phyloP scores from a whole-genome alignment of 2,888 invertebrate species.

The Ophioninae sp. region DNA sequence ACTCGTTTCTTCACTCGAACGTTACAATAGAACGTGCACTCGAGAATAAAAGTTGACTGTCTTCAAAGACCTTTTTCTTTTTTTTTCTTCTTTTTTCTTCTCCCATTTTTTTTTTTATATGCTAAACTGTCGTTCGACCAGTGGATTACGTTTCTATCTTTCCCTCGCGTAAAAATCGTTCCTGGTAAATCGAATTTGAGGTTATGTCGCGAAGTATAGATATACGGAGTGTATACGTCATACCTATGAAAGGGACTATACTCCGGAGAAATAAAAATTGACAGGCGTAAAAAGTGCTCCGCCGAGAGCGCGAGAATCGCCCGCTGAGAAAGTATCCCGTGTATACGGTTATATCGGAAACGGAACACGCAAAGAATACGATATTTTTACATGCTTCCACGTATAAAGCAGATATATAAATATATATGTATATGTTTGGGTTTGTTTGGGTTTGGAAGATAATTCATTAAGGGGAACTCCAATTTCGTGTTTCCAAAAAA shows the following conservation, averaged over 20 bases:
- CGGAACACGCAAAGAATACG: not conserved
- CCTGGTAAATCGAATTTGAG: slow-evolving; percentile 9
- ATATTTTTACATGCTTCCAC: slow-evolving; percentile 6
- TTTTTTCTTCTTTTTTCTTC: not conserved
- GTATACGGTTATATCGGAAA: slow-evolving; percentile 11
- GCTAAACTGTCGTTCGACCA: not conserved
- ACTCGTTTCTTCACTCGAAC: not conserved
- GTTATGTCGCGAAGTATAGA: not conserved
- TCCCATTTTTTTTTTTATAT: slow-evolving; percentile 3
- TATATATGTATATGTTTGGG: not conserved
- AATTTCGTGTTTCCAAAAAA: too few species aligned
- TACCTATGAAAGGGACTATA: slow-evolving; percentile 12
- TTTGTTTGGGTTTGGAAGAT: too few species aligned
- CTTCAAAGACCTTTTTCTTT: not conserved
- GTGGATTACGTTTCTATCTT: slow-evolving; percentile 8
- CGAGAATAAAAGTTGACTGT: not conserved
- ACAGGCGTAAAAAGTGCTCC: slow-evolving; percentile 32
- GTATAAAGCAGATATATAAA: slow-evolving; percentile 2
- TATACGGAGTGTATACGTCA: not conserved
- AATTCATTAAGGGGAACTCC: too few species aligned
- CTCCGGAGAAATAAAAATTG: slow-evolving; percentile 46
- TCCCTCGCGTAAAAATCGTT: slow-evolving; percentile 8
- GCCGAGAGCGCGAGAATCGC: slow-evolving; percentile 20
- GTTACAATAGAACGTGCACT: not conserved
- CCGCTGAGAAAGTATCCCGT: slow-evolving; percentile 6